Conservation (phyloP, 2,113 vertebrate genomes). For the Toxotes chatareus region DNA sequence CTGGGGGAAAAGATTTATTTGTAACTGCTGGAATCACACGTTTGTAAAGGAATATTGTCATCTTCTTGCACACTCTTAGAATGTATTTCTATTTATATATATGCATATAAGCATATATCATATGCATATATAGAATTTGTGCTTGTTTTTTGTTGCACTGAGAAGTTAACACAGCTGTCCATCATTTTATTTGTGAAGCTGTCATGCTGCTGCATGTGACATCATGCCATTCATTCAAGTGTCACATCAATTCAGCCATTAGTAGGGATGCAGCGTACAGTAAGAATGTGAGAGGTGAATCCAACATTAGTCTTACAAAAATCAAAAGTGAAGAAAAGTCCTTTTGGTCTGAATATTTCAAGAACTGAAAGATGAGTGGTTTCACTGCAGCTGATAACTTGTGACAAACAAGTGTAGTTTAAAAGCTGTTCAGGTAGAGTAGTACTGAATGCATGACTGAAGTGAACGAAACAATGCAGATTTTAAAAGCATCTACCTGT, state of each 20-base stretch:
- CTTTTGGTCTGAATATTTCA: neutral
- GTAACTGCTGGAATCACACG: too few relatives aligned
- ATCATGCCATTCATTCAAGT: conserved; percentile 12
- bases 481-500: conserved; percentile 33
- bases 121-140: conserved; percentile 9
- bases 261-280: neutral
- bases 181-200: conserved; percentile 21
- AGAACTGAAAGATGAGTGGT: neutral
- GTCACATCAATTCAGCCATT: conserved; percentile 32
- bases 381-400: neutral
- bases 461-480: conserved; percentile 29
- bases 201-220: neutral
- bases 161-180: conserved; percentile 28
- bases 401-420: neutral
- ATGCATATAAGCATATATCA: too few relatives aligned
- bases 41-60: too few relatives aligned
- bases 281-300: neutral
- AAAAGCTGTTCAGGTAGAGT: conserved; percentile 3
- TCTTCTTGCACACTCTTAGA: neutral
- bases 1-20: too few relatives aligned
- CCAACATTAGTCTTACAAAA: neutral
- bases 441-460: conserved; percentile 8
- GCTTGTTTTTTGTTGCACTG: neutral
- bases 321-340: neutral
- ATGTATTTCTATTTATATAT: conserved; percentile 4